Percentiles rank a stretch among this genome's conserved stretches.
These are phyloP conservation scores for Lonchura striata DNA, from an alignment of 2,113 vertebrate species.

Conservation along the genomic window DNA sequence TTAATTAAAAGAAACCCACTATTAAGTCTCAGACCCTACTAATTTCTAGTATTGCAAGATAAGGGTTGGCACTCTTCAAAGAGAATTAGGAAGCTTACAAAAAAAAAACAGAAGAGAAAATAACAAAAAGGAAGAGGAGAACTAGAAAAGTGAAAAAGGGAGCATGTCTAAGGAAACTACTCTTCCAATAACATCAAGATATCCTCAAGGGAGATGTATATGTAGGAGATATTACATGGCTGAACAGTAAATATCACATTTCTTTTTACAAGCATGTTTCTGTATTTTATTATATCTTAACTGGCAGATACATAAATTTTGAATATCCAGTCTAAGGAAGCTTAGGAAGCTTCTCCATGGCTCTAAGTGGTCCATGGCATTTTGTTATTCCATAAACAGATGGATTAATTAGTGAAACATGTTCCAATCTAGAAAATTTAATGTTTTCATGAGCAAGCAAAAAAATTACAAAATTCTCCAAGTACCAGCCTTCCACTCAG, in stretches of 20 bases:
- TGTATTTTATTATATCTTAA: constrained; percentile 53
- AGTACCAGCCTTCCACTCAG: not conserved
- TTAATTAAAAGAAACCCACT: not conserved
- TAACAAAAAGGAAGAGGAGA: not conserved
- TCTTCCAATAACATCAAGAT: not conserved
- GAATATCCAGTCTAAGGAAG: not conserved
- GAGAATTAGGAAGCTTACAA: not conserved
- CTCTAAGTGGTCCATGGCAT: not conserved
- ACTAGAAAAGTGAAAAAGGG: not conserved
- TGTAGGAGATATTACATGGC: constrained; percentile 59
- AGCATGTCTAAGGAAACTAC: not conserved
- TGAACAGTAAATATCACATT: constrained; percentile 58
- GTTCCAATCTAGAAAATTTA: not conserved
- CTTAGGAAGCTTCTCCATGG: not conserved
- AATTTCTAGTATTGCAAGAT: not conserved
- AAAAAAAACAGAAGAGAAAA: not conserved
- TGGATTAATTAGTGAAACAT: not conserved
- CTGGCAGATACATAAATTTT: constrained; percentile 47
- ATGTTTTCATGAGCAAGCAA: not conserved
- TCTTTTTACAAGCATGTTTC: constrained; percentile 60
- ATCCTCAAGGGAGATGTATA: constrained; percentile 28
- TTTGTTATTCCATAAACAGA: not conserved
- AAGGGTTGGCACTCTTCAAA: not conserved
- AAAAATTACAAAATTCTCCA: not conserved
- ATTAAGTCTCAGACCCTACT: not conserved